phyloP scores from a whole-genome alignment of 2,888 invertebrate genomes.

The Macaria notata region DNA sequence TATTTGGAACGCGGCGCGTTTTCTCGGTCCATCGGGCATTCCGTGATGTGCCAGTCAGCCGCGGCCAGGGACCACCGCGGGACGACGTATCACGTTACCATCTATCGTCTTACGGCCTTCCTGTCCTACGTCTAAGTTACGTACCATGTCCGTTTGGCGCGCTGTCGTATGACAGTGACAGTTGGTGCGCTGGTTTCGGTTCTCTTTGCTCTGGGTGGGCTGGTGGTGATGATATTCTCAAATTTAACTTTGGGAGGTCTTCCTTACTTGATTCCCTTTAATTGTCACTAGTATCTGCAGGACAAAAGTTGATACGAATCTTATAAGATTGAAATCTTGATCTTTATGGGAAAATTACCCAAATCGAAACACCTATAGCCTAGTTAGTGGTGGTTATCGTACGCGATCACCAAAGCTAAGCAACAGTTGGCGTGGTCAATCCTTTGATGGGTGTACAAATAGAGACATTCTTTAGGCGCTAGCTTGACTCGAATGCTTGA shows the following conservation, averaged over 20 bases:
- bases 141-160: slow-evolving; percentile 66
- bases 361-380: too few species aligned
- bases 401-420: too few species aligned
- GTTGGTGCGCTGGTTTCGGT: slow-evolving; percentile 64
- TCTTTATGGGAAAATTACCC: too few species aligned
- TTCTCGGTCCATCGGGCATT: slow-evolving; percentile 81
- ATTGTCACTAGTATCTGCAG: too few species aligned
- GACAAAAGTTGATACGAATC: too few species aligned
- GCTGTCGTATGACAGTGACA: slow-evolving; percentile 71
- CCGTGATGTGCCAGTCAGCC: slow-evolving; percentile 76
- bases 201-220: slow-evolving; percentile 42
- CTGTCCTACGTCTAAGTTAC: slow-evolving; percentile 80
- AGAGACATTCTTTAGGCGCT: too few species aligned
- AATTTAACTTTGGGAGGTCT: slow-evolving; percentile 21
- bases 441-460: too few species aligned
- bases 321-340: too few species aligned
- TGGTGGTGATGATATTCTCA: slow-evolving; percentile 2
- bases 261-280: background rate
- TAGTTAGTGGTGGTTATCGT: too few species aligned
- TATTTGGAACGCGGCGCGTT: slow-evolving; percentile 73
- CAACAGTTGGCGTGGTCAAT: too few species aligned
- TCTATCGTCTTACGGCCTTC: slow-evolving; percentile 78
- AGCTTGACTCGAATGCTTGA: too few species aligned
- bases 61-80: slow-evolving; percentile 72
- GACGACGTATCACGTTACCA: slow-evolving; percentile 68